Base-by-base conservation (phyloP, 2,888 invertebrate species). In the Alcis repandata region DNA sequence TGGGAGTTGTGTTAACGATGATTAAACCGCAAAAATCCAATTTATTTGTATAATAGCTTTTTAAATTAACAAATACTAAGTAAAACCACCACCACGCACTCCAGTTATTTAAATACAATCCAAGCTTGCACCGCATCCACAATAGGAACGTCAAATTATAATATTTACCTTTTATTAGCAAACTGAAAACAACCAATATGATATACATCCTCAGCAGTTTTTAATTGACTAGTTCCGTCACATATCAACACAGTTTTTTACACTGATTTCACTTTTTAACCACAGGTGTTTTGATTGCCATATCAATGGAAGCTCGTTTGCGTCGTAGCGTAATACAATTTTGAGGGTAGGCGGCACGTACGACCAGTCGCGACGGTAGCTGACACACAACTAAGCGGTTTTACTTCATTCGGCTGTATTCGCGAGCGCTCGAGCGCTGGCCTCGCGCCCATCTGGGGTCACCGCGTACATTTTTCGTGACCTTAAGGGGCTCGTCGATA, bases 151-250 rank as follows among this genome's bases (percentile, higher is more conserved):
- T 17, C 15, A 36, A 43, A 60, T 41, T 22, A 36, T 15, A 62
- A 59, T 63, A 64, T 72, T 82, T 90, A 91, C 92, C 92, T 90
- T 89, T 89, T 78, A 91, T 82, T 79, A 92, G 85, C 80, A 92
- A 86, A 82, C 88, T 87, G 78, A 91, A 74, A 74, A 90, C 79
- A 73, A 82, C 82, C 72, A 90, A 83, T 82, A 88, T 80, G 83
- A 91, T 78, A 87, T 90, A 89, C 92, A 92, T 92, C 91, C 91
- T 91, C 83, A 85, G 36, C 27, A 61, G 77, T 81, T 82, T 84
- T 79, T 27, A 63, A 63, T 57, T 27, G 40, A 63, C 84, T 79
- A 83, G 86, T 88, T 89, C 90, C 88, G 86, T 86, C 83, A 84
- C 90, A 91, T 89, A 85, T 75, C 73, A 59, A 72, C 76, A 54